Evolutionary conservation across 2,113 vertebrate species (phyloP), one percentile per base, ranked within the genome.

Genomic region (Mesembrinibis cayennensis): DNA sequence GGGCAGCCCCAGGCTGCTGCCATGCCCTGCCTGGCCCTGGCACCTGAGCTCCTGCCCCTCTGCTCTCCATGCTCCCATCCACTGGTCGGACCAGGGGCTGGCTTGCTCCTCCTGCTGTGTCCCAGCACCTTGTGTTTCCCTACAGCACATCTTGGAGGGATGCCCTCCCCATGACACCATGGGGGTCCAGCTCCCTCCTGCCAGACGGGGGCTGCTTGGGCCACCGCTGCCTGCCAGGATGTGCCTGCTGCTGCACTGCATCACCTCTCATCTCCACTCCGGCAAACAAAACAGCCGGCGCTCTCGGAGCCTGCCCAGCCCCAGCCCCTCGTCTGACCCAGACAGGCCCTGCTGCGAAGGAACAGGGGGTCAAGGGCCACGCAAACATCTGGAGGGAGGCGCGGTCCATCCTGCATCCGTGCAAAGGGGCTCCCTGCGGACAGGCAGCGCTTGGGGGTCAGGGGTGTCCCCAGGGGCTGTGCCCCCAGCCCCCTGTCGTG

Each of bases 301-400:
- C 12, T 69, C 36, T 6, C 42, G 0, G 21, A 71, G 62, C 58
- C 89, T 22, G 78, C 84, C 52, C 69, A 77, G 62, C 63, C 80
- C 72, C 72, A 36, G 45, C 79, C 62, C 85, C 73, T 89, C 0
- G 3, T 32, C 80, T 84, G 95, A 84, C 90, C 96, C 95, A 93
- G 96, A 93, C 90, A 91, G 86, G 83, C 89, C 72, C 88, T 79
- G 86, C 95, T 89, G 89, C 2, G 4, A 84, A 47, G 44, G 92
- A 96, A 97, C 90, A 34, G 72, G 85, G 69, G 97, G 89, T 93
- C 92, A 94, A 61, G 77, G 96, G 94, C 78, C 94, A 49, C 1
- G 3, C 23, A 10, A 89, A 93, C 94, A 97, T 90, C 94, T 97
- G 96, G 76, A 94, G 88, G 71, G 88, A 67, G 82, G 82, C 1